phyloP scores from a whole-genome alignment of 2,888 invertebrate genomes.

The Morinoia aosen region DNA sequence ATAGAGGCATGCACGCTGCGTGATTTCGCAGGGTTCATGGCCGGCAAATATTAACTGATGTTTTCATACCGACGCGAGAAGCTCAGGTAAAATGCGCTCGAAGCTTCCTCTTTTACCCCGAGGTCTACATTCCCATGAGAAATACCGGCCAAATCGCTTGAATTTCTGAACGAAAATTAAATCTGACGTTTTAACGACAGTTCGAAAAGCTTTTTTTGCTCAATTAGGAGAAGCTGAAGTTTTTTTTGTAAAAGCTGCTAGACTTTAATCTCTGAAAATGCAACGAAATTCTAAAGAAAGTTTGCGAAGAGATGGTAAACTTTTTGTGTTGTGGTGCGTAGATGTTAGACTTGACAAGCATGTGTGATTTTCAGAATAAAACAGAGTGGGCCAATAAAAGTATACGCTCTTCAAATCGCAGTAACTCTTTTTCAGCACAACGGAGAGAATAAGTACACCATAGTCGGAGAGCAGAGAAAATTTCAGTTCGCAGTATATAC shows the following conservation, averaged over 20 bases:
- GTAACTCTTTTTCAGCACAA: no score
- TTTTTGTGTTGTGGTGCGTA: no score
- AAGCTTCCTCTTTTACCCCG: background rate
- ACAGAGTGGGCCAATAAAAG: background rate
- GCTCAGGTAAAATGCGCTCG: background rate
- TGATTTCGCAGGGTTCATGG: background rate
- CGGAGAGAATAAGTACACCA: no score
- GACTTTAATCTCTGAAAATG: background rate
- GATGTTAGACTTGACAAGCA: no score
- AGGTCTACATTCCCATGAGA: background rate
- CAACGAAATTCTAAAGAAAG: background rate
- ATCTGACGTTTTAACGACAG: background rate
- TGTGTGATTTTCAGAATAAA: background rate
- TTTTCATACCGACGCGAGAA: background rate
- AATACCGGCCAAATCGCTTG: background rate
- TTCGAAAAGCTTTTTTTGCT: background rate
- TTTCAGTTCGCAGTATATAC: no score
- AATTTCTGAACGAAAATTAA: background rate
- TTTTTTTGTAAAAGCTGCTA: background rate
- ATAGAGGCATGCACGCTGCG: no score
- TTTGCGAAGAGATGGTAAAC: background rate
- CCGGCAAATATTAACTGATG: background rate
- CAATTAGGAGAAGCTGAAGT: slow-evolving; percentile 6
- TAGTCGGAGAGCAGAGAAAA: no score
- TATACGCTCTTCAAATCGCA: no score